Evolutionary conservation across 2,797 vertebrate species (phyloP).

Genomic region (Calcarius lapponicus): DNA sequence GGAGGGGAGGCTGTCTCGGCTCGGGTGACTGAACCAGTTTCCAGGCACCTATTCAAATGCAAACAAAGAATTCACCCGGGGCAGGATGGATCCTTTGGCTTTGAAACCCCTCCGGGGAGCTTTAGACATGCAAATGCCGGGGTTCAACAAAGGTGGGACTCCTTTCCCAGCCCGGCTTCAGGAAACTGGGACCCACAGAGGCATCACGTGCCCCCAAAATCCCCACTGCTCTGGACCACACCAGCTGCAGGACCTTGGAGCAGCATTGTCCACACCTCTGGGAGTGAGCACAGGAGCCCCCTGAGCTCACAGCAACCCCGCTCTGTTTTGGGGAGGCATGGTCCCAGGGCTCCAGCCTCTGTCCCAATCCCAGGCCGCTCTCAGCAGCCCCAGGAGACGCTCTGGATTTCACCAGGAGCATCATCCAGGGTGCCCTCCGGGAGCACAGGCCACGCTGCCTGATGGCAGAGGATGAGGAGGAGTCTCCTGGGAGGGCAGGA

Average conservation of each 20-base stretch:
- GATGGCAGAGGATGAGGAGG: neutral
- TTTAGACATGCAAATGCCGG: neutral
- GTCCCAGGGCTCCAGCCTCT: neutral
- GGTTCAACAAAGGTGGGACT: neutral
- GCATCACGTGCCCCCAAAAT: neutral
- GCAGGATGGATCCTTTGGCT: neutral
- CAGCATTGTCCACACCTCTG: accelerated
- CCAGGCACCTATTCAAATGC: conserved; percentile 1
- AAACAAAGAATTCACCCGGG: neutral
- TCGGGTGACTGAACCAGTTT: neutral
- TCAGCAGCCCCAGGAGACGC: neutral
- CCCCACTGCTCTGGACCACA: neutral
- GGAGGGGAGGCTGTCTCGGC: neutral
- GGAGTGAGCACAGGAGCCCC: neutral
- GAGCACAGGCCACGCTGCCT: neutral
- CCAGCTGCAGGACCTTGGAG: neutral
- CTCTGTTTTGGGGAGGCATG: neutral
- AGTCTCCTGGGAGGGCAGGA: neutral
- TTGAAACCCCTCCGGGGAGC: neutral
- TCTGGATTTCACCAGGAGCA: neutral
- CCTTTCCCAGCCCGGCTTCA: neutral
- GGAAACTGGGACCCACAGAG: accelerated
- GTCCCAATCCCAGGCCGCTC: neutral
- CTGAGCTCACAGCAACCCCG: neutral
- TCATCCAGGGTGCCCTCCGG: neutral